These are phyloP conservation scores for Rhabdomys pumilio DNA, from an alignment of 2,797 vertebrate species.

Conservation along the genomic window DNA sequence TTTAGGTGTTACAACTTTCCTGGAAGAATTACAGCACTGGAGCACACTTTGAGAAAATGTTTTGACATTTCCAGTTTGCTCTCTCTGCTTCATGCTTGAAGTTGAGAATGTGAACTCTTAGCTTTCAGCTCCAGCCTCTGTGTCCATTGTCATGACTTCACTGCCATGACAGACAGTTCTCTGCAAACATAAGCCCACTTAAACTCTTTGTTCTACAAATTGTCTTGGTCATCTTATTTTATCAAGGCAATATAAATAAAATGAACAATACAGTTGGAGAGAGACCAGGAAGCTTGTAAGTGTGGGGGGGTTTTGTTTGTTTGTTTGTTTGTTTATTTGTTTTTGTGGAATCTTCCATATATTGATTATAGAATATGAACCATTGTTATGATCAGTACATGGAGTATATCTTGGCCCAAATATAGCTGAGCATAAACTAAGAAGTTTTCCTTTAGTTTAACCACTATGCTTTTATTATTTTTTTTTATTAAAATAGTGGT, in stretches of 20 bases:
- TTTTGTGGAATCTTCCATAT: neutral
- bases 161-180: neutral
- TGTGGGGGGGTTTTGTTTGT: too few relatives aligned
- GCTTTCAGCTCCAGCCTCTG: neutral
- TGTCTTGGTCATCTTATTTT: neutral
- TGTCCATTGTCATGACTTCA: neutral
- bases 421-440: neutral
- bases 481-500: neutral
- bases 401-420: neutral
- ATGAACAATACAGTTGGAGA: neutral
- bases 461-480: neutral
- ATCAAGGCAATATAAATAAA: neutral
- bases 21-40: neutral
- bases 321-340: neutral
- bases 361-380: neutral
- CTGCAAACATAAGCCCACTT: neutral
- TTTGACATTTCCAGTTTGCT: neutral
- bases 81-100: neutral
- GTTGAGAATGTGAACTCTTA: neutral
- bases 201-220: neutral
- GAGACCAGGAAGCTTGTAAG: neutral
- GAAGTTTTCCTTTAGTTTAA: neutral
- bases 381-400: neutral
- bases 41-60: neutral
- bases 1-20: neutral